Percentiles rank a stretch among this genome's conserved stretches.
These are phyloP conservation scores for Zootoca vivipara DNA, from an alignment of 2,113 vertebrate genomes.

Conservation along the genomic window DNA sequence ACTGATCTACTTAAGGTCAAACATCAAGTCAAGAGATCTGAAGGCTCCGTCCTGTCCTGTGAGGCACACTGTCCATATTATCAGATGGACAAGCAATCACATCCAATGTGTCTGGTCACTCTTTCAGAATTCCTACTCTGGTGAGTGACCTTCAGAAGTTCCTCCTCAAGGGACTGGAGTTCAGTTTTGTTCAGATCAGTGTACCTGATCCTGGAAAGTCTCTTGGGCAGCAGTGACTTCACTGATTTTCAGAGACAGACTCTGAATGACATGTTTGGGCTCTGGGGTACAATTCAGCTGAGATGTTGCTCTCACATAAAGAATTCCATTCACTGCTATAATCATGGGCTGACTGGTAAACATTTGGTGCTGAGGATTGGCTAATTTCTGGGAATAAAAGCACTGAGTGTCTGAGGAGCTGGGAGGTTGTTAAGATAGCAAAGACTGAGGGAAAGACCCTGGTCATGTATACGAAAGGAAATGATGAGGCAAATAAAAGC, in stretches of 20 bases:
- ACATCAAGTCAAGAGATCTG: neutral
- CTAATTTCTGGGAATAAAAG: neutral
- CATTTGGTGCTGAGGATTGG: neutral
- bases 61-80: neutral
- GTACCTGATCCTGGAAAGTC: constrained; percentile 21
- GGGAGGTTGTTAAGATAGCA: constrained; percentile 11
- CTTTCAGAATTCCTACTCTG: neutral
- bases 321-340: neutral
- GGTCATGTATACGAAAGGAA: neutral
- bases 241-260: constrained; percentile 18
- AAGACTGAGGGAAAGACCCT: neutral
- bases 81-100: neutral
- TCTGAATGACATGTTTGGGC: neutral
- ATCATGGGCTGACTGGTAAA: constrained; percentile 22
- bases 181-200: neutral
- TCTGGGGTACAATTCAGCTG: constrained; percentile 1
- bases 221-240: constrained; percentile 27
- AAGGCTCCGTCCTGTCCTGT: accelerated
- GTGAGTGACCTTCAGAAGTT: constrained; percentile 17
- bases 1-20: neutral
- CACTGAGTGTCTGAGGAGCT: neutral
- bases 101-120: neutral
- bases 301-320: neutral
- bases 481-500: neutral
- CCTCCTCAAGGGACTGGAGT: neutral